phyloP scores from a whole-genome alignment of 2,888 invertebrate species.

The Dioctria rufipes region DNA sequence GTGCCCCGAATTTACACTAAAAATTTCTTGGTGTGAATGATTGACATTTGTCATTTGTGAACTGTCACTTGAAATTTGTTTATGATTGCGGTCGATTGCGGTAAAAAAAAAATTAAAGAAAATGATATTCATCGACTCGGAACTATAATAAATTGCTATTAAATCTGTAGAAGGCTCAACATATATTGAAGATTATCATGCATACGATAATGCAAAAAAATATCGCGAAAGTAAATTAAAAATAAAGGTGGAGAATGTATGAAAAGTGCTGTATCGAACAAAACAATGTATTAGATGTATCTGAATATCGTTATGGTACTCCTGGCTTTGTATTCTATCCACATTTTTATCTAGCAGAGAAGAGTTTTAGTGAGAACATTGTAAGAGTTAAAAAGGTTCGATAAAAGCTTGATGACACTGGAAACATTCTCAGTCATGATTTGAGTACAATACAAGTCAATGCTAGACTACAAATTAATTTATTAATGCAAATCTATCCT shows the following conservation, averaged over 20 bases:
- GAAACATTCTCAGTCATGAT: conserved; percentile 83
- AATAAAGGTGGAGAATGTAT: conserved; percentile 71
- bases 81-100: no score
- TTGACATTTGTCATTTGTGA: no score
- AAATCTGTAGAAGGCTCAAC: no score
- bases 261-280: conserved; percentile 71
- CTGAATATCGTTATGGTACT: conserved; percentile 82
- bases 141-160: no score
- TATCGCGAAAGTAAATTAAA: no score
- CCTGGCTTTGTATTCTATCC: conserved; percentile 88
- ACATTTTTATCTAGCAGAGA: conserved; percentile 84
- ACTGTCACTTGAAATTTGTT: no score
- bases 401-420: conserved; percentile 77
- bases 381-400: conserved; percentile 79
- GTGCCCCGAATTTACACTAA: no score
- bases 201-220: no score
- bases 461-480: conserved; percentile 85
- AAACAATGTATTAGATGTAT: conserved; percentile 76
- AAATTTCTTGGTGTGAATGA: no score
- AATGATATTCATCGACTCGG: no score
- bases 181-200: no score
- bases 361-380: conserved; percentile 76
- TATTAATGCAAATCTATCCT: conserved; percentile 73
- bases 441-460: conserved; percentile 77
- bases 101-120: no score